Conservation (phyloP, 2,113 vertebrate genomes). For the Embiotoca jacksoni region DNA sequence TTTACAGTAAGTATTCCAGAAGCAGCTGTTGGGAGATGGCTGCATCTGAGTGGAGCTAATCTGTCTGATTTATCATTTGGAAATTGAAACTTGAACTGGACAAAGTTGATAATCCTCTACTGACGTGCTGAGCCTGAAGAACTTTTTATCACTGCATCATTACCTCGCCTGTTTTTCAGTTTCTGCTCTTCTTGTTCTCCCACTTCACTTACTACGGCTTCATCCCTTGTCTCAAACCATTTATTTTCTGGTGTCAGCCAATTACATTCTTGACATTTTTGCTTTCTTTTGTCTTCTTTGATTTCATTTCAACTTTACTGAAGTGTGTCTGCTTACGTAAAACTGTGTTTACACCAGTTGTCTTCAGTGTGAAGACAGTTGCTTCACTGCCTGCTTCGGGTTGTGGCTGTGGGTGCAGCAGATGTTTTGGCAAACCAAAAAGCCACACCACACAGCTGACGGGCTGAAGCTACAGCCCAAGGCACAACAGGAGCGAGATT, state of each 20-base stretch:
- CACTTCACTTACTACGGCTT: neutral
- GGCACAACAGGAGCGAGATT: conserved; percentile 22
- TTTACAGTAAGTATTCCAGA: conserved; percentile 18
- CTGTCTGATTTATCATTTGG: conserved; percentile 51
- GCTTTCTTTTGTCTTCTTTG: neutral
- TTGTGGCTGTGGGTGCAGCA: conserved; percentile 32
- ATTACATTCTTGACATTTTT: neutral
- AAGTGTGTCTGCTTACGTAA: neutral
- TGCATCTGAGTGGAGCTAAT: conserved; percentile 26
- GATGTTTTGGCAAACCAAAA: conserved; percentile 54
- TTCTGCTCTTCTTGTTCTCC: neutral
- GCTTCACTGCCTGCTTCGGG: conserved; percentile 12
- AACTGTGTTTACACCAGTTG: conserved; percentile 24
- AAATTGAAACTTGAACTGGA: conserved; percentile 32
- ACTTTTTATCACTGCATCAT: neutral
- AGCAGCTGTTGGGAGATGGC: conserved; percentile 51
- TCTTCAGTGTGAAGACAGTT: neutral
- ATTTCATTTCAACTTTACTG: neutral
- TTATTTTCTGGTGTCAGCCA: neutral
- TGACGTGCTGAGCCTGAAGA: neutral
- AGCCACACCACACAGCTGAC: conserved; percentile 30
- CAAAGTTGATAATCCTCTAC: conserved; percentile 6
- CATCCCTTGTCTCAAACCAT: neutral
- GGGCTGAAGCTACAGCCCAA: neutral
- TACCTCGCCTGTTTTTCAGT: neutral